phyloP scores from a whole-genome alignment of 2,797 vertebrate species.

The Anguilla obscura region DNA sequence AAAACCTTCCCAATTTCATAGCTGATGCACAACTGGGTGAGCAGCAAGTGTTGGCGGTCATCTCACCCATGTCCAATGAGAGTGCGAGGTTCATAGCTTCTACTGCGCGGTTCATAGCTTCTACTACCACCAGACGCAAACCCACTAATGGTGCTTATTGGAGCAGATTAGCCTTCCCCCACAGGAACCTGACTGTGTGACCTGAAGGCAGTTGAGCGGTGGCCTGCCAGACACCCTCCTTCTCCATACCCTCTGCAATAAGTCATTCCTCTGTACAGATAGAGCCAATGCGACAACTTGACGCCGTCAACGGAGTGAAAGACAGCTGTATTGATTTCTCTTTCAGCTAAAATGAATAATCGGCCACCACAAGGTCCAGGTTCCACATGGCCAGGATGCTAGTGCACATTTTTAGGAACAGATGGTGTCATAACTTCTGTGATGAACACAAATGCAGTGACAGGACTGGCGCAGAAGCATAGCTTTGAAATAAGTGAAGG shows the following conservation, averaged over 20 bases:
- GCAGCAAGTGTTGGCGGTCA: not conserved
- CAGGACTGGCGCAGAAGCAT: conserved; percentile 16
- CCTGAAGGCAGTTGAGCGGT: not conserved
- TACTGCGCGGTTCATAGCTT: not conserved
- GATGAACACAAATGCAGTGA: conserved; percentile 6
- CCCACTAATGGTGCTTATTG: not conserved
- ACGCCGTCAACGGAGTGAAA: conserved; percentile 1
- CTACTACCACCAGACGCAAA: not conserved
- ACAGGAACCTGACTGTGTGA: not conserved
- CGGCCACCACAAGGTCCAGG: not conserved
- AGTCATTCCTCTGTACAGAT: not conserved
- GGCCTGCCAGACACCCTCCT: not conserved
- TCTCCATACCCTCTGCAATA: not conserved
- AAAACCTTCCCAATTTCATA: not conserved
- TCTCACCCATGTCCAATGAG: not conserved
- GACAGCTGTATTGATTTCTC: conserved; percentile 12
- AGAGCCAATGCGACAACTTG: not conserved
- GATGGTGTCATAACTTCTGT: not conserved
- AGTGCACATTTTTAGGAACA: not conserved
- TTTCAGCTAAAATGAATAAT: not conserved
- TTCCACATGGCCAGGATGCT: not conserved
- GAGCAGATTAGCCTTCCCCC: not conserved
- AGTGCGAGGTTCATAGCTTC: not conserved
- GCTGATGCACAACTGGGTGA: not conserved
- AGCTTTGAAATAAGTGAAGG: conserved; percentile 32